A percentile compares a stretch with the other conserved stretches of the same genome.
Evolutionary conservation across 2,888 invertebrate genomes (phyloP).

Genomic region (Entomobrya proxima): DNA sequence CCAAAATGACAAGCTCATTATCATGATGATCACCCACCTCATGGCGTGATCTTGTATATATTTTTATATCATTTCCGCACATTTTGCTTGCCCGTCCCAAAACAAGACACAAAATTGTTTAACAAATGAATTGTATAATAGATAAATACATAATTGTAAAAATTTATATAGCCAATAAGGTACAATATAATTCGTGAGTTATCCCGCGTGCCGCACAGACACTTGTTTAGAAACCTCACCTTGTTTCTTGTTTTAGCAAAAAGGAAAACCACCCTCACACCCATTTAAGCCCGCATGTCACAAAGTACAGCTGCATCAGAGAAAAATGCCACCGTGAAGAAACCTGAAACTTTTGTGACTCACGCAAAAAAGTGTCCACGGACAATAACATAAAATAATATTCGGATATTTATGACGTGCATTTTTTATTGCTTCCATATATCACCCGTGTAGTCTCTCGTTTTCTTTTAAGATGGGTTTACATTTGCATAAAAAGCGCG

Average conservation of each 20-base stretch:
- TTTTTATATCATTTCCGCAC: conserved; percentile 40
- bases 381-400: neutral
- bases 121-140: too few species aligned
- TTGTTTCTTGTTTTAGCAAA: neutral
- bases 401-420: conserved; percentile 13
- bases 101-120: neutral
- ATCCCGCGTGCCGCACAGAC: neutral
- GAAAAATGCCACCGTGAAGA: neutral
- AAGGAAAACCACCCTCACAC: neutral
- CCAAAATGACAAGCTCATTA: conserved; percentile 31
- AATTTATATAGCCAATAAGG: too few species aligned
- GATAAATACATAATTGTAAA: too few species aligned
- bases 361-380: neutral
- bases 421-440: conserved; percentile 44
- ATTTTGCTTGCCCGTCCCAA: too few species aligned
- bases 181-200: conserved; percentile 5
- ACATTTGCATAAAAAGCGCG: conserved; percentile 2
- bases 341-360: neutral
- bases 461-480: neutral
- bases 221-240: neutral
- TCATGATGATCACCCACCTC: conserved; percentile 7
- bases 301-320: neutral
- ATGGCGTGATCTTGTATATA: too few species aligned
- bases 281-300: neutral
- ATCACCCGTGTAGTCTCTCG: conserved; percentile 3